Percentiles rank a stretch among this genome's conserved stretches.
Evolutionary conservation across 1,140 invertebrate species (phyloP).

Genomic region (Monomorium pharaonis): DNA sequence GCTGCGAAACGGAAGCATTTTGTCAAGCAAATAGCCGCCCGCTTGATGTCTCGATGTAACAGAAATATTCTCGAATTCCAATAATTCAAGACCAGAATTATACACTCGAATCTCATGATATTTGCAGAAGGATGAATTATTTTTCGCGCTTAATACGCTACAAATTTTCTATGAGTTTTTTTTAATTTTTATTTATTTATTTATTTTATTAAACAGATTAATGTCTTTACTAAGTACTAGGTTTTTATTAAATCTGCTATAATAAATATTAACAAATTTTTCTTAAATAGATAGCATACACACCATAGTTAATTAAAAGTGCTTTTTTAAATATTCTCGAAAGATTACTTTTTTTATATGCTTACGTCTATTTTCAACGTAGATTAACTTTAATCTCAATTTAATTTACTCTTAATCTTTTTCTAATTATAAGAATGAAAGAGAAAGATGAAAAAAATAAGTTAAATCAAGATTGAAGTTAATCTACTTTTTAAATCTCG

Average conservation of each 20-base stretch:
- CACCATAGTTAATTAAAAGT: neutral
- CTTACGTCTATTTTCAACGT: too few relatives aligned
- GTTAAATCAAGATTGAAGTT: too few relatives aligned
- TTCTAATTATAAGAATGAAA: too few relatives aligned
- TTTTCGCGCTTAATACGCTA: neutral
- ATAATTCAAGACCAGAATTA: conserved; percentile 4
- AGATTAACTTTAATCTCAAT: too few relatives aligned
- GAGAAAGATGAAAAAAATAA: too few relatives aligned
- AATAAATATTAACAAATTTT: too few relatives aligned
- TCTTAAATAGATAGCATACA: too few relatives aligned
- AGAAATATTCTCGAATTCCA: conserved; percentile 11
- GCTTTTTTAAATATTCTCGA: neutral
- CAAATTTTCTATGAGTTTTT: neutral
- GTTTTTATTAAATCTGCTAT: neutral
- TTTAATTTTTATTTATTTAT: too few relatives aligned
- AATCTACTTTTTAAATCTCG: too few relatives aligned
- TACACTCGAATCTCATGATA: neutral
- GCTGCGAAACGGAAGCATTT: conserved; percentile 48
- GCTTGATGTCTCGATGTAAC: conserved; percentile 38
- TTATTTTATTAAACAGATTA: neutral
- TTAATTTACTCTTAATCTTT: too few relatives aligned
- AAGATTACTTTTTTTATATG: neutral
- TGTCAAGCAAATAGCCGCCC: conserved; percentile 34
- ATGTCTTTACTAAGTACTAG: neutral
- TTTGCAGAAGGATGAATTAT: neutral